These are phyloP conservation scores for Leuctra nigra DNA, from an alignment of 2,888 invertebrate species.

Conservation along the genomic window DNA sequence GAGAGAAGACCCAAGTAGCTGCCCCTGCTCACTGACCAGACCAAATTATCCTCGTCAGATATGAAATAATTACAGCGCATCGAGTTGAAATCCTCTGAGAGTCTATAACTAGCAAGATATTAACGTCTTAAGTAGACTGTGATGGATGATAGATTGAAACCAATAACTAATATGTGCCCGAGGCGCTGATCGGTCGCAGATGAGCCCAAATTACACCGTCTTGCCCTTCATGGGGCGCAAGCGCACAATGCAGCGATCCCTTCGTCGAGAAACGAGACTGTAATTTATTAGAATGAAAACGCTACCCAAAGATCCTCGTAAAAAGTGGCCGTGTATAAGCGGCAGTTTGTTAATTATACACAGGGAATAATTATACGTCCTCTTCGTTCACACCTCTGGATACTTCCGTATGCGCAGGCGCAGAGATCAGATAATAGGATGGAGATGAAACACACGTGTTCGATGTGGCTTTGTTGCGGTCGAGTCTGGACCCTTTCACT, in stretches of 20 bases:
- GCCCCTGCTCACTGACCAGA: too few species aligned
- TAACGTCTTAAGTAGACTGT: constrained; percentile 4
- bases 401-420: not conserved
- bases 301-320: not conserved
- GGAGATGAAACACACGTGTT: too few species aligned
- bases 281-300: constrained; percentile 2
- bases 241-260: not conserved
- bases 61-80: too few species aligned
- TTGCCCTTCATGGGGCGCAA: not conserved
- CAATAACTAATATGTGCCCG: constrained; percentile 1
- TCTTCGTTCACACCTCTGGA: not conserved
- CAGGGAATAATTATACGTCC: not conserved
- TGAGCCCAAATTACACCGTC: constrained; percentile 1
- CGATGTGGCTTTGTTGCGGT: too few species aligned
- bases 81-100: too few species aligned
- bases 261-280: constrained; percentile 1
- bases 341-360: not conserved
- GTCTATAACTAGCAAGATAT: too few species aligned
- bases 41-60: too few species aligned
- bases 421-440: not conserved
- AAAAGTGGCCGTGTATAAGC: not conserved
- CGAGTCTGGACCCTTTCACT: too few species aligned
- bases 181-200: not conserved
- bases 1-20: too few species aligned
- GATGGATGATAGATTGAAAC: constrained; percentile 1